Conservation (phyloP, 2,797 vertebrate species). For the Schizopygopsis malacanthus region DNA sequence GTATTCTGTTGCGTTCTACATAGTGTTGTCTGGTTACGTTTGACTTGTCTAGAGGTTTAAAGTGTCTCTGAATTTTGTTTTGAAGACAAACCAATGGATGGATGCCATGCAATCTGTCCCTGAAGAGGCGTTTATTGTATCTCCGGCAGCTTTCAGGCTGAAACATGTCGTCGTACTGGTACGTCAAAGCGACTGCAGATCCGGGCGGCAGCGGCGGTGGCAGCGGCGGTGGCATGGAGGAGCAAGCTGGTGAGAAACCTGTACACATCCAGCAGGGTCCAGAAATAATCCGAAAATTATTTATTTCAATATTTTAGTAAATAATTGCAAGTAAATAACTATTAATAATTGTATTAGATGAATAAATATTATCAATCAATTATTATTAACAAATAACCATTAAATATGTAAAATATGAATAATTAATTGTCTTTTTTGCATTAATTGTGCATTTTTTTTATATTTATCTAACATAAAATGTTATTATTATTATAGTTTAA, state of each 20-base stretch:
- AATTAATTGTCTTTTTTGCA: not conserved
- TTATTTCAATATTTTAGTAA: too few relatives aligned
- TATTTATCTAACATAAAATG: too few relatives aligned
- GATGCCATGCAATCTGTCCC: not conserved
- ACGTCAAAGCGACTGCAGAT: conserved; percentile 81
- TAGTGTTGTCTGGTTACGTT: not conserved
- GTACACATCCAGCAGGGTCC: not conserved
- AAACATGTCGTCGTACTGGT: conserved; percentile 92
- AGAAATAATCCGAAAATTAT: too few relatives aligned
- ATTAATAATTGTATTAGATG: too few relatives aligned
- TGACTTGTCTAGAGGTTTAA: not conserved
- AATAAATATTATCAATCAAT: not conserved
- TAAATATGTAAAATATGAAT: not conserved
- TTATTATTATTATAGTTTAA: not conserved
- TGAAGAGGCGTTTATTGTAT: not conserved
- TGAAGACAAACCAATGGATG: not conserved
- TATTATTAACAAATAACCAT: not conserved
- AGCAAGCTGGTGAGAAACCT: conserved; percentile 77
- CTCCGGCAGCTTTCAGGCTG: not conserved
- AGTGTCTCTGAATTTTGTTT: conserved; percentile 1
- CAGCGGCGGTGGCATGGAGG: conserved; percentile 71
- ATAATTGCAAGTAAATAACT: too few relatives aligned
- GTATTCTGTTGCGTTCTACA: not conserved
- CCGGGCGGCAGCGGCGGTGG: conserved; percentile 61
- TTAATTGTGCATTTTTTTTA: not conserved